Evolutionary conservation across 1,140 invertebrate genomes (phyloP).

Genomic region (Yoshiicerus persimilis): DNA sequence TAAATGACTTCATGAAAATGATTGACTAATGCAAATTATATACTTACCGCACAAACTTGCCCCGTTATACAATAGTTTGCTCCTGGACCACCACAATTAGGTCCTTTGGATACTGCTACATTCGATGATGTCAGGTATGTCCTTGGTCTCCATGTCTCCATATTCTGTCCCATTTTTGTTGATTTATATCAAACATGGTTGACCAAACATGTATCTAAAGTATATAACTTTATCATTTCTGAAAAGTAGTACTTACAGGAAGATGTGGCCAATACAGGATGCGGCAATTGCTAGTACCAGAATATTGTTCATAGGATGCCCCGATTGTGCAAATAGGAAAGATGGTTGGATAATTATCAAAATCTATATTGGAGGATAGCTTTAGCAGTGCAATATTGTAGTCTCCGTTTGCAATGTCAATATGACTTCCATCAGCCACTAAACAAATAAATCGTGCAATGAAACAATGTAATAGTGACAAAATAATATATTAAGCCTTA

Average conservation of each 20-base stretch:
- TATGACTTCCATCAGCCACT: neutral
- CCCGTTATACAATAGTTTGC: neutral
- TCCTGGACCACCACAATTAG: neutral
- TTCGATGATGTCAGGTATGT: neutral
- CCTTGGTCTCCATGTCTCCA: conserved; percentile 23
- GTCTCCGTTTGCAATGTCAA: neutral
- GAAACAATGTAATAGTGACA: too few relatives aligned
- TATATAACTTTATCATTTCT: neutral
- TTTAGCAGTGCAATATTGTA: conserved; percentile 23
- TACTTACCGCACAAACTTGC: conserved; percentile 23
- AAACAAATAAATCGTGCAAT: neutral
- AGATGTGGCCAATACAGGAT: neutral
- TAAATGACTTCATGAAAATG: neutral
- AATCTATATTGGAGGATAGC: neutral
- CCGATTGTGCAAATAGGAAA: conserved; percentile 31
- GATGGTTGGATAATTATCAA: conserved; percentile 24
- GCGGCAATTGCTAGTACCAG: neutral
- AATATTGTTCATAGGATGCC: neutral
- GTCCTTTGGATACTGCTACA: neutral
- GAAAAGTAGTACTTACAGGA: neutral
- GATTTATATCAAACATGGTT: neutral
- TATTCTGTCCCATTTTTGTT: neutral
- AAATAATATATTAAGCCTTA: too few relatives aligned
- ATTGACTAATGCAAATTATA: neutral
- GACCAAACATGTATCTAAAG: neutral